A percentile compares a stretch with the other conserved stretches of the same genome.
Conservation (phyloP, 2,797 vertebrate genomes). For the Anguilla pacifica region DNA sequence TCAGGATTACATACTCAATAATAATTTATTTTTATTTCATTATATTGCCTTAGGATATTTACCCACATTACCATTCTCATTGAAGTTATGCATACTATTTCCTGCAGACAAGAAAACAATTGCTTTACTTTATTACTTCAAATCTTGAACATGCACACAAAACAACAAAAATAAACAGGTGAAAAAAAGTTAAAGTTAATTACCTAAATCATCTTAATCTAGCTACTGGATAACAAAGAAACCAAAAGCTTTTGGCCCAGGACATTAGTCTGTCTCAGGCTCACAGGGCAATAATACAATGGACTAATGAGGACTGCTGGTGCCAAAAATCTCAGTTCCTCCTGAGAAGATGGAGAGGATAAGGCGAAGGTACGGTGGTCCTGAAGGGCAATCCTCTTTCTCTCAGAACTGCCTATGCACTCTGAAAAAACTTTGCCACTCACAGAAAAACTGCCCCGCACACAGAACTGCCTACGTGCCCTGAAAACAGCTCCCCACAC, state of each 20-base stretch:
- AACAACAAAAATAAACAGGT: not conserved
- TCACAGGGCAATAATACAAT: too few relatives aligned
- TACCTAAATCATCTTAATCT: not conserved
- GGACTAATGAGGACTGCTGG: too few relatives aligned
- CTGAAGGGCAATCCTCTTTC: too few relatives aligned
- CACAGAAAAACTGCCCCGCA: too few relatives aligned
- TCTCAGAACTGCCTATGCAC: too few relatives aligned
- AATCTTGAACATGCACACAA: not conserved
- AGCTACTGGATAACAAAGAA: too few relatives aligned
- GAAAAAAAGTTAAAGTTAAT: not conserved
- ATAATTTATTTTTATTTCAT: not conserved
- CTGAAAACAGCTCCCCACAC: too few relatives aligned
- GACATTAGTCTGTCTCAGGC: too few relatives aligned
- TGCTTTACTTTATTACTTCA: not conserved
- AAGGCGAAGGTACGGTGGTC: conserved; percentile 12
- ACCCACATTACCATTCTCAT: not conserved
- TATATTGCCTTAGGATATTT: not conserved
- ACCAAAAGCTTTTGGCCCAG: too few relatives aligned
- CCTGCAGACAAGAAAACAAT: not conserved
- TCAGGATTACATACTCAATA: not conserved
- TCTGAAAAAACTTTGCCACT: too few relatives aligned
- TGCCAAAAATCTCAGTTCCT: too few relatives aligned
- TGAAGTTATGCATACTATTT: not conserved
- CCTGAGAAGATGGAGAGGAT: conserved; percentile 30
- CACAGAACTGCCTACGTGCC: too few relatives aligned